phyloP scores from a whole-genome alignment of 2,797 vertebrate genomes.

The Psittacula echo region DNA sequence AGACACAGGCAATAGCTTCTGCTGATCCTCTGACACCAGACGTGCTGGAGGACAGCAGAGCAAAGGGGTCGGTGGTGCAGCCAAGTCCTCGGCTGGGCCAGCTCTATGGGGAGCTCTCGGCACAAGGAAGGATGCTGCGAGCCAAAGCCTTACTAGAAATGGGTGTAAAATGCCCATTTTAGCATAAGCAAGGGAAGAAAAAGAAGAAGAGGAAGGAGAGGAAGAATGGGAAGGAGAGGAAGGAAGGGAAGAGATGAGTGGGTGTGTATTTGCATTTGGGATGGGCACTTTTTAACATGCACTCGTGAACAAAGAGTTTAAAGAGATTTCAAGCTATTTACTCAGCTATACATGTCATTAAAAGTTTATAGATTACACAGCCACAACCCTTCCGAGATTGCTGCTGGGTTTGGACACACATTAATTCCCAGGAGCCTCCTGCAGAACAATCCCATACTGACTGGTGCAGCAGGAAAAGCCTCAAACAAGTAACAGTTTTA shows the following conservation, averaged over 20 bases:
- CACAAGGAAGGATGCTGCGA: constrained; percentile 43
- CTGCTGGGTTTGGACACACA: not conserved
- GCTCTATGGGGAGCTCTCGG: not conserved
- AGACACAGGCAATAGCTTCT: not conserved
- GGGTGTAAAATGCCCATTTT: constrained; percentile 23
- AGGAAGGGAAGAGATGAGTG: constrained; percentile 54
- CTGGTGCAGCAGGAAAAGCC: not conserved
- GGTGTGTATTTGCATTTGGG: not conserved
- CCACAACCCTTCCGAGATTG: not conserved
- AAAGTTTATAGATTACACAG: not conserved
- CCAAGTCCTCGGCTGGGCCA: not conserved
- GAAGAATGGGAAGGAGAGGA: constrained; percentile 34
- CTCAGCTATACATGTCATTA: constrained; percentile 22
- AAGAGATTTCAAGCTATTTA: constrained; percentile 67
- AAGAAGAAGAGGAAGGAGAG: constrained; percentile 51
- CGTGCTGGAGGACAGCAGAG: fast-evolving
- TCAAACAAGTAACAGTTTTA: not conserved
- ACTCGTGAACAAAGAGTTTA: constrained; percentile 61
- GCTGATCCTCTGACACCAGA: not conserved
- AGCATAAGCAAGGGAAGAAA: constrained; percentile 35
- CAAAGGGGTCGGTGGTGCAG: not conserved
- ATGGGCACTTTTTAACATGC: constrained; percentile 47
- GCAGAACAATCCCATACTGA: not conserved
- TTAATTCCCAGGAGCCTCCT: not conserved
- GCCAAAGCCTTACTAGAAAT: constrained; percentile 53